Evolutionary conservation across 2,888 invertebrate genomes (phyloP), one percentile per base, ranked within the genome.

Genomic region (Eucriotettix oculatus): DNA sequence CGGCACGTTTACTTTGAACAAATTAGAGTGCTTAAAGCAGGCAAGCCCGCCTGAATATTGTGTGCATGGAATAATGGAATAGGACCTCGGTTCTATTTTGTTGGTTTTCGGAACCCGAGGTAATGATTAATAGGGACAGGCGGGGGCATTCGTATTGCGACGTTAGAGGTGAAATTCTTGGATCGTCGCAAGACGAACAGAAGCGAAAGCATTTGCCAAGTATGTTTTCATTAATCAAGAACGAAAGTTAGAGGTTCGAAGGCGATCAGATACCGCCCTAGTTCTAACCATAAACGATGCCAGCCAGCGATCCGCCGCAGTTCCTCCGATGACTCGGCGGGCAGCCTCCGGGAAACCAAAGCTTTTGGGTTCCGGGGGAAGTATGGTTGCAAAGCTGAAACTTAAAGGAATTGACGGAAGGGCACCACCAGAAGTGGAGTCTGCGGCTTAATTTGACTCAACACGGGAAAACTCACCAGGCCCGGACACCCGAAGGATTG

Each of bases 391-490:
- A 83, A 79, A 76, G 76, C 77, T 77, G 76, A 77, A 78, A 78
- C 77, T 78, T 76, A 75, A 76, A 78, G 78, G 74, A 78, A 78
- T 78, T 78, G 80, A 81, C 79, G 79, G 79, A 81, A 82, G 79
- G 80, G 79, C n/a, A n/a, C n/a, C n/a, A 82, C 81, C 80, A 81
- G 80, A 79, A 81, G 81, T 81, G 81, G 80, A 82, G 79, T 79
- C 79, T 81, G 81, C 79, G 80, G 81, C 80, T 81, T 81, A 82
- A 83, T 82, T 83, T 80, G 81, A 82, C 81, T 81, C 79, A n/a
- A n/a, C n/a, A n/a, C n/a, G n/a, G n/a, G n/a, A n/a, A n/a, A n/a
- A n/a, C n/a, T n/a, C n/a, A n/a, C 81, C 80, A 78, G 80, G 81
- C 75, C 80, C 79, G 76, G 80, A 83, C 81, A 81, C 79, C 75